Evolutionary conservation across 2,113 vertebrate species (phyloP).

Genomic region (Oxyura jamaicensis): DNA sequence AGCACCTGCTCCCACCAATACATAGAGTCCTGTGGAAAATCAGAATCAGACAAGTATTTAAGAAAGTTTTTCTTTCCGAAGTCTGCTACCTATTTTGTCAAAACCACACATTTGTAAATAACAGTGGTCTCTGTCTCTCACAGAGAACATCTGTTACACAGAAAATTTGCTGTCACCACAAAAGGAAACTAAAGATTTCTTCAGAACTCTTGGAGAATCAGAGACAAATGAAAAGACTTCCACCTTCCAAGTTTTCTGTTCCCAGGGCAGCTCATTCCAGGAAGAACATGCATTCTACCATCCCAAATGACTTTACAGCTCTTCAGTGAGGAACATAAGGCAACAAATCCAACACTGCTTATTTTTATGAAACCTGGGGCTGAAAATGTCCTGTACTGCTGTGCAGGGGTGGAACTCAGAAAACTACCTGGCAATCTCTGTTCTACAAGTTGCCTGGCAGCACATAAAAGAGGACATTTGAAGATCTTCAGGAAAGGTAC

Average conservation of each 20-base stretch:
- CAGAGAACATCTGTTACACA: background rate
- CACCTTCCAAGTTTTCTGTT: background rate
- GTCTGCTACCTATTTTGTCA: background rate
- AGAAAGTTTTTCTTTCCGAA: background rate
- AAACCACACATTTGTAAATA: background rate
- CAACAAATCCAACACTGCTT: background rate
- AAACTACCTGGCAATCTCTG: background rate
- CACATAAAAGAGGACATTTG: background rate
- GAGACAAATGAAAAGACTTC: background rate
- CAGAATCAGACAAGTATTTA: background rate
- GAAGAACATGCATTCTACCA: background rate
- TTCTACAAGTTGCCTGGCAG: background rate
- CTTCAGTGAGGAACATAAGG: background rate
- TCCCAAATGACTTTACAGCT: background rate
- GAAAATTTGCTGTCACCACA: background rate
- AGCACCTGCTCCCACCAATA: constrained; percentile 90
- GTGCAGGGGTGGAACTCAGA: background rate
- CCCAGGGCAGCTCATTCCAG: background rate
- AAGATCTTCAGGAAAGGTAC: background rate
- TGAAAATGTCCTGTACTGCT: background rate
- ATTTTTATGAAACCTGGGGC: background rate
- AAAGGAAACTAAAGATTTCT: background rate
- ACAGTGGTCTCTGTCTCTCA: background rate
- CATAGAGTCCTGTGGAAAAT: constrained; percentile 86
- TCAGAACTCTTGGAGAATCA: background rate